These are phyloP conservation scores for Heliconius melpomene DNA, from an alignment of 1,140 invertebrate genomes.

Conservation along the genomic window DNA sequence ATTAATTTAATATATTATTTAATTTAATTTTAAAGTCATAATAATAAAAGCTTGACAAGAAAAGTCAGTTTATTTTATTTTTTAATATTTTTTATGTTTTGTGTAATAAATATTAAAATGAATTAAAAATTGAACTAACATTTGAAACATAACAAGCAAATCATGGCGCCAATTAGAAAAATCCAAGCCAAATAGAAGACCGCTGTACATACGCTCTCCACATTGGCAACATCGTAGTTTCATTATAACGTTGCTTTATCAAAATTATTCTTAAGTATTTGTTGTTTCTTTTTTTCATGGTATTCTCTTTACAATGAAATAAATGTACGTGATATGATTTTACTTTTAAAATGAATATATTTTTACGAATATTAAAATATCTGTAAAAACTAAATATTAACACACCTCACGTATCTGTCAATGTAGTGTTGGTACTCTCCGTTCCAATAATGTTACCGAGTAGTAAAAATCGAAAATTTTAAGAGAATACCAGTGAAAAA, in stretches of 20 bases:
- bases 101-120: background rate
- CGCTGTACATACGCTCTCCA: conserved; percentile 63
- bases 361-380: no score
- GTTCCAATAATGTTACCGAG: no score
- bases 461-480: background rate
- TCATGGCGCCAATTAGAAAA: background rate
- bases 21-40: no score
- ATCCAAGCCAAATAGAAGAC: conserved; percentile 31
- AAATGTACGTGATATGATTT: background rate
- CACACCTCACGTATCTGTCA: no score
- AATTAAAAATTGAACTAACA: background rate
- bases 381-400: no score
- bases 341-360: no score
- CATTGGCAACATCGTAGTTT: conserved; percentile 49
- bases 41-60: no score
- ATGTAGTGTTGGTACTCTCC: no score
- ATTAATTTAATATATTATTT: no score
- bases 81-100: no score
- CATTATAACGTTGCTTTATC: background rate
- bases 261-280: conserved; percentile 3
- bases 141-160: conserved; percentile 2
- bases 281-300: background rate
- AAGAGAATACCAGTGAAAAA: background rate
- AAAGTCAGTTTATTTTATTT: no score
- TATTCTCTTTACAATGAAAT: background rate